Evolutionary conservation across 2,888 invertebrate species (phyloP).

Genomic region (Rhagonycha fulva): DNA sequence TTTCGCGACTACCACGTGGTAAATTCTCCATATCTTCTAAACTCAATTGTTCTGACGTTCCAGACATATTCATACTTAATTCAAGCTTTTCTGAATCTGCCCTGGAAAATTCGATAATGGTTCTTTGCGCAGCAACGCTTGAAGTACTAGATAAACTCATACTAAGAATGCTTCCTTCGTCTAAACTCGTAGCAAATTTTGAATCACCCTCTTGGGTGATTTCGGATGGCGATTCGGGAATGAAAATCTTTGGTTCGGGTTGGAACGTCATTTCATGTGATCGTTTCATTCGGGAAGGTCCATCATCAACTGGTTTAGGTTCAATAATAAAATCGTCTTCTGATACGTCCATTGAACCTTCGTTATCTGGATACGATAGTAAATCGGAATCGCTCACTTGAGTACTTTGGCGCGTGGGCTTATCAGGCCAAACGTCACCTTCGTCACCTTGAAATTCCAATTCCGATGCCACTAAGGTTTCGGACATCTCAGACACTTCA

Average conservation of each 20-base stretch:
- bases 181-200: slow-evolving; percentile 61
- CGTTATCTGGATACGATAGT: slow-evolving; percentile 38
- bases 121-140: slow-evolving; percentile 53
- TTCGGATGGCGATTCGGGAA: slow-evolving; percentile 57
- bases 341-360: slow-evolving; percentile 61
- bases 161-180: slow-evolving; percentile 63
- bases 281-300: slow-evolving; percentile 79
- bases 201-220: slow-evolving; percentile 57
- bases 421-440: slow-evolving; percentile 42
- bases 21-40: slow-evolving; percentile 50
- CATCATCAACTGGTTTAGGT: slow-evolving; percentile 57
- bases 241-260: slow-evolving; percentile 60
- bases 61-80: slow-evolving; percentile 54
- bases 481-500: slow-evolving; percentile 89
- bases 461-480: slow-evolving; percentile 90
- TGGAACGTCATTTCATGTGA: slow-evolving; percentile 91
- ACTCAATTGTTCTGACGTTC: slow-evolving; percentile 55
- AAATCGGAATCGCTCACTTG: slow-evolving; percentile 46
- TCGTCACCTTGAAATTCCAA: slow-evolving; percentile 76
- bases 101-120: slow-evolving; percentile 55
- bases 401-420: slow-evolving; percentile 42
- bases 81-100: slow-evolving; percentile 55
- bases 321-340: slow-evolving; percentile 60
- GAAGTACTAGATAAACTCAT: slow-evolving; percentile 64
- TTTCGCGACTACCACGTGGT: slow-evolving; percentile 45